Conservation (phyloP, 2,888 invertebrate genomes). For the Eupithecia exiguata region DNA sequence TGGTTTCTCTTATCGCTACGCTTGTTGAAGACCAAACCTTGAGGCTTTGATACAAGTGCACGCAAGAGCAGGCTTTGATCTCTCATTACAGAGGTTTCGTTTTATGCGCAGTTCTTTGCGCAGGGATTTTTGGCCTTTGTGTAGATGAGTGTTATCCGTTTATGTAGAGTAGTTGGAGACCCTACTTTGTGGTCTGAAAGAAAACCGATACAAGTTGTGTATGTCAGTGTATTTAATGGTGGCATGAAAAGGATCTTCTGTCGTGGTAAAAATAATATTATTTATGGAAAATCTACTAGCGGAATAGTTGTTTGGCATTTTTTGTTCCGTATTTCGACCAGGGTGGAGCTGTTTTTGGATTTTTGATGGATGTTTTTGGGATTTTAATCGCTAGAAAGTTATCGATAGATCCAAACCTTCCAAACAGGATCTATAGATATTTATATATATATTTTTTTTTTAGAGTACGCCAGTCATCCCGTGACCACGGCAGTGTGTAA, state of each 20-base stretch:
- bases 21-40: not conserved
- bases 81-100: conserved; percentile 40
- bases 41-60: conserved; percentile 39
- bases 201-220: not conserved
- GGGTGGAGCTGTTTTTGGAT: too few species aligned
- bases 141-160: conserved; percentile 29
- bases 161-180: conserved; percentile 29
- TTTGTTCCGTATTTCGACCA: too few species aligned
- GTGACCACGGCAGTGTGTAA: too few species aligned
- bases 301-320: not conserved
- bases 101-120: conserved; percentile 40
- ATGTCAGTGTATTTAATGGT: not conserved
- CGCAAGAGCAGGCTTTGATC: conserved; percentile 42
- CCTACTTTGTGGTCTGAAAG: conserved; percentile 20
- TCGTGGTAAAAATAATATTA: not conserved
- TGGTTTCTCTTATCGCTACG: conserved; percentile 14
- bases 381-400: too few species aligned
- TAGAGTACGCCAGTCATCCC: too few species aligned
- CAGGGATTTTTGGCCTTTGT: conserved; percentile 31
- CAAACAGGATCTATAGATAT: too few species aligned
- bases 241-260: not conserved
- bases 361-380: too few species aligned
- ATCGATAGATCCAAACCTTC: too few species aligned
- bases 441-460: too few species aligned
- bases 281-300: not conserved